Conservation (phyloP, 2,888 invertebrate genomes). For the Tetrapedia diversipes region DNA sequence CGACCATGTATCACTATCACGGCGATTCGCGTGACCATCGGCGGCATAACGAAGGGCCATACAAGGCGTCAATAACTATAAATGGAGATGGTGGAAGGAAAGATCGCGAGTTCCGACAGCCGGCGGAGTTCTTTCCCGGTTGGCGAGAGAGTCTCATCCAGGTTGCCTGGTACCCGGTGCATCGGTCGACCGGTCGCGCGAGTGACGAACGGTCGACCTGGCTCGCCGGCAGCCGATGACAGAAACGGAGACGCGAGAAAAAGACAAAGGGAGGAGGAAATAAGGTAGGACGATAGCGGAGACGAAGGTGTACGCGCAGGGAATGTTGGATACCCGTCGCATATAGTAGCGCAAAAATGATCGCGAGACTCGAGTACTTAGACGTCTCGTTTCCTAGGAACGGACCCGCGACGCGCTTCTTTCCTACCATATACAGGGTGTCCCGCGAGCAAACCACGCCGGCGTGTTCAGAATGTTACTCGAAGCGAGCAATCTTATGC, state of each 20-base stretch:
- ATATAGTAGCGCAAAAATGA: constrained; percentile 55
- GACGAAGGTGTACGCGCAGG: constrained; percentile 54
- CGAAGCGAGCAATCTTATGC: no score
- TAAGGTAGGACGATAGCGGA: constrained; percentile 46
- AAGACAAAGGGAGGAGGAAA: constrained; percentile 57
- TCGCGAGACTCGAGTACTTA: constrained; percentile 33
- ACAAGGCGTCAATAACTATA: constrained; percentile 61
- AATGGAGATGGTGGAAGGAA: constrained; percentile 55
- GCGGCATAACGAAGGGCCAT: no score
- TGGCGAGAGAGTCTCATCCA: constrained; percentile 24
- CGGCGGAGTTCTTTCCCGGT: constrained; percentile 44
- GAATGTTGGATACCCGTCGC: constrained; percentile 58
- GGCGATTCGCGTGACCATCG: constrained; percentile 40
- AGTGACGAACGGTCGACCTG: constrained; percentile 47
- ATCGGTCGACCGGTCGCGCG: constrained; percentile 45
- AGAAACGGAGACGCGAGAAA: constrained; percentile 61
- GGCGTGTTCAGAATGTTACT: no score
- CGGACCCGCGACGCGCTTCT: constrained; percentile 47
- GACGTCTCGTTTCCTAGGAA: constrained; percentile 59
- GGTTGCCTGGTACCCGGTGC: constrained; percentile 2
- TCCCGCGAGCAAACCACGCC: no score
- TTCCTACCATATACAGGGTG: constrained; percentile 50
- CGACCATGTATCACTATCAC: no score
- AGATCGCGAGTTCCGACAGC: constrained; percentile 49
- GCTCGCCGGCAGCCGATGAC: constrained; percentile 36